Conservation (phyloP, 2,888 invertebrate genomes). For the Hipparchia sbordonii region DNA sequence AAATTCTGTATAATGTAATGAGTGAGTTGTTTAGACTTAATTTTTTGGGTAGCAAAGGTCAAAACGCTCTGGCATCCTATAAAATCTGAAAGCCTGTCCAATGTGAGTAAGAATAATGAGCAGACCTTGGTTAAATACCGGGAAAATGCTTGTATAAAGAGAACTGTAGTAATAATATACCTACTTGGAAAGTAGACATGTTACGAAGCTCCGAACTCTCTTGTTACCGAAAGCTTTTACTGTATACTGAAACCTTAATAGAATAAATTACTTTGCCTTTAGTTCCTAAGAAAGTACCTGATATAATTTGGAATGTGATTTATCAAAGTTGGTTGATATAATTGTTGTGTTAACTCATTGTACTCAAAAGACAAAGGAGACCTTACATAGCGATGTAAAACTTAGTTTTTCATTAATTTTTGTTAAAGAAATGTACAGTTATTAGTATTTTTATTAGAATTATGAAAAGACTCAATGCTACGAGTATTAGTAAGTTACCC, state of each 20-base stretch:
- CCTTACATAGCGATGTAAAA: no score
- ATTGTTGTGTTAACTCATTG: constrained; percentile 12
- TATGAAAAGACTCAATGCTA: no score
- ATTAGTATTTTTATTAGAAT: no score
- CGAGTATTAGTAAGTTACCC: no score
- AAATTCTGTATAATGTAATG: not conserved
- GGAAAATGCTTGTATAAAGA: constrained; percentile 10
- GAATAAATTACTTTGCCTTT: constrained; percentile 27
- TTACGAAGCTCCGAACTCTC: constrained; percentile 22
- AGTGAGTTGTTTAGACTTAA: not conserved
- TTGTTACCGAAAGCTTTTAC: constrained; percentile 24
- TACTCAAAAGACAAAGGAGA: no score
- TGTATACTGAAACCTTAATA: constrained; percentile 22
- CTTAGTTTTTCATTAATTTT: no score
- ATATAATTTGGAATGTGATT: constrained; percentile 19
- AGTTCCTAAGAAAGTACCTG: constrained; percentile 23
- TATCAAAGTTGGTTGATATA: constrained; percentile 22
- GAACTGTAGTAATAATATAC: constrained; percentile 14
- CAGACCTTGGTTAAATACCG: constrained; percentile 2
- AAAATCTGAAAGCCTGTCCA: constrained; percentile 12
- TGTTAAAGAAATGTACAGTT: no score
- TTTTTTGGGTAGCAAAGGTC: not conserved
- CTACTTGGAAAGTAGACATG: constrained; percentile 14
- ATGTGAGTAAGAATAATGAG: constrained; percentile 12
- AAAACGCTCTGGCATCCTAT: not conserved